Evolutionary conservation across 2,888 invertebrate species (phyloP), one percentile per base, ranked within the genome.

Genomic region (Ryuthela nishihirai): DNA sequence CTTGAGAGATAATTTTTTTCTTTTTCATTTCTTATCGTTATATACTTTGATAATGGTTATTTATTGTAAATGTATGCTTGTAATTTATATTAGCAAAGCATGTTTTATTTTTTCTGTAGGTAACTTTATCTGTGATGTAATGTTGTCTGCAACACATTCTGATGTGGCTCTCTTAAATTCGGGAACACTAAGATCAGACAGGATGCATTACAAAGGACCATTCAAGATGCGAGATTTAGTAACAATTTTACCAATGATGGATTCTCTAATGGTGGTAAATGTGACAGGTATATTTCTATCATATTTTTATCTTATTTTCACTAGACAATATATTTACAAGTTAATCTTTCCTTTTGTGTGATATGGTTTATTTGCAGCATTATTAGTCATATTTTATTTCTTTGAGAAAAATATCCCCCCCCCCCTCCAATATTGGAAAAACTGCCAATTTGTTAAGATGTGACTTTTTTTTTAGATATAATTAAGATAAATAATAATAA

Each of bases 111-210:
- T 64, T 65, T n/a, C 65, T n/a, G n/a, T n/a, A 75, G 76, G 76
- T 15, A 77, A 77, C 67, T 75, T 77, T 71, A 84, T 91, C 17
- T 71, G 73, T 40, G 78, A 79, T 67, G 74, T 79, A 10, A 82
- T 91, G 55, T 75, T 92, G 56, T 87, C 90, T 0, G 86, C 89
- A 4, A 88, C 89, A 0, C 85, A 87, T 0, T 88, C 90, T 0
- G 92, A 93, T 72, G 77, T 89, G 45, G 88, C 89, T 7, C 74
- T 93, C 15, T 76, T 93, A 38, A 93, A 93, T 76, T 89, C 91
- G 0, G 92, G 89, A n/a, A 88, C 88, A 15, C 81, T 89, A 66
- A 76, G 88, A 40, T 86, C 86, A 3, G 88, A 89, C 69, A 70
- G 74, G 46, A 78, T 88, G 1, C 91, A 92, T 75, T 82, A 85